A percentile compares a stretch with the other conserved stretches of the same genome.
Conservation (phyloP, 2,113 vertebrate species). For the Sclerurus mexicanus region DNA sequence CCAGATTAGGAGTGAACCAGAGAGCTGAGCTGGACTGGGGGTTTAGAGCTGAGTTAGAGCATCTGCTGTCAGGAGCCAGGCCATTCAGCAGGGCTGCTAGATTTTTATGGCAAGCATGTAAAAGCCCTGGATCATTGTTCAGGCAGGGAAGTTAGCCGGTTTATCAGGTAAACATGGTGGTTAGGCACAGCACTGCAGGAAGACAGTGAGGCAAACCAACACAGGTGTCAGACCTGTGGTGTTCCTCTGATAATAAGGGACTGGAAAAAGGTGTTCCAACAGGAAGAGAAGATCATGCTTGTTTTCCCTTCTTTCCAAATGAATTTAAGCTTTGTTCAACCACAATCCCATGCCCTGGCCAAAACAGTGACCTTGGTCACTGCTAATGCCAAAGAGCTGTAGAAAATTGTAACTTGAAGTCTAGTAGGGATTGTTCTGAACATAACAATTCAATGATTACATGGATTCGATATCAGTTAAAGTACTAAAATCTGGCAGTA, state of each 20-base stretch:
- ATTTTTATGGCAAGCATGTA: background rate
- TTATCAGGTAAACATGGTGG: background rate
- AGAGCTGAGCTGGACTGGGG: fast-evolving
- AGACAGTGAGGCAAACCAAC: background rate
- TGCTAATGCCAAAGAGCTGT: background rate
- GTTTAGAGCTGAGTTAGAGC: background rate
- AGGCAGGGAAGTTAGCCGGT: background rate
- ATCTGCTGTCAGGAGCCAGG: background rate
- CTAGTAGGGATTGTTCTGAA: background rate
- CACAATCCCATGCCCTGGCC: background rate
- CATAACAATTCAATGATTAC: background rate
- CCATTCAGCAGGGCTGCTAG: background rate
- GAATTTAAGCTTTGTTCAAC: background rate
- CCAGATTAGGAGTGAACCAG: background rate
- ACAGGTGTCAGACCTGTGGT: background rate
- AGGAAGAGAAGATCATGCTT: background rate
- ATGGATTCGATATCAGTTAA: background rate
- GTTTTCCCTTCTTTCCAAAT: background rate
- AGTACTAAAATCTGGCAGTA: background rate
- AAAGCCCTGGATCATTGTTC: background rate
- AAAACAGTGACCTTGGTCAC: background rate
- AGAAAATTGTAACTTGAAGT: background rate
- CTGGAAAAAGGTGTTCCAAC: fast-evolving
- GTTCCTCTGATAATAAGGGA: background rate
- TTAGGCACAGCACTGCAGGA: background rate